These are phyloP conservation scores for Echiichthys vipera DNA, from an alignment of 2,797 vertebrate species.

Conservation along the genomic window DNA sequence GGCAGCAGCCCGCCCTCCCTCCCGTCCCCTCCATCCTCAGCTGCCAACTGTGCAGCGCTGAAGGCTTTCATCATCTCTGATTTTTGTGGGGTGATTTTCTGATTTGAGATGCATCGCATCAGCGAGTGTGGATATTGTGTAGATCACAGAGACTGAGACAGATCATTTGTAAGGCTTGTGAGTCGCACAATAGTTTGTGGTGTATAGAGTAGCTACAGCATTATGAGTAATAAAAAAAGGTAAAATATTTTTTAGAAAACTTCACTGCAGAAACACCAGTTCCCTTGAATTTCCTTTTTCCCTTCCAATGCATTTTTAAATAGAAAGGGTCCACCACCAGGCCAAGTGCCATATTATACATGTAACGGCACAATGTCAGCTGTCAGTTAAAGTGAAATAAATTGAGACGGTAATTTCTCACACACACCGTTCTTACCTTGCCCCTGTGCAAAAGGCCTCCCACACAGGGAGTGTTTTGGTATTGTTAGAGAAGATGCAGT, in stretches of 20 bases:
- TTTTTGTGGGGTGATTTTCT: constrained; percentile 60
- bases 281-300: not conserved
- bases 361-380: constrained; percentile 37
- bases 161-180: constrained; percentile 51
- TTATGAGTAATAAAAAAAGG: not conserved
- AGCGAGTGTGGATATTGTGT: constrained; percentile 41
- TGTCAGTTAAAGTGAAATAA: constrained; percentile 50
- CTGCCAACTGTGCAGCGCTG: constrained; percentile 56
- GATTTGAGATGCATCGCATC: constrained; percentile 61
- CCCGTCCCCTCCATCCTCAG: constrained; percentile 47
- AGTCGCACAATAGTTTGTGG: constrained; percentile 27
- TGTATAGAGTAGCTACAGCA: not conserved
- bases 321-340: constrained; percentile 1
- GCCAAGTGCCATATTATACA: constrained; percentile 14
- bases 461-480: constrained; percentile 62
- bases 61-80: constrained; percentile 71
- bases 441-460: constrained; percentile 51
- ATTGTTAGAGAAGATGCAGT: constrained; percentile 73
- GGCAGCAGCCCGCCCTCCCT: constrained; percentile 49
- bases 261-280: too few species aligned
- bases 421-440: constrained; percentile 33
- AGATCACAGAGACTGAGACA: constrained; percentile 56
- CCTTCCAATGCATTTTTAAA: not conserved
- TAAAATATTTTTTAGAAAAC: not conserved
- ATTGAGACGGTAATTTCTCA: constrained; percentile 33